Conservation (phyloP, 2,113 vertebrate species). For the Phoenicopterus ruber region DNA sequence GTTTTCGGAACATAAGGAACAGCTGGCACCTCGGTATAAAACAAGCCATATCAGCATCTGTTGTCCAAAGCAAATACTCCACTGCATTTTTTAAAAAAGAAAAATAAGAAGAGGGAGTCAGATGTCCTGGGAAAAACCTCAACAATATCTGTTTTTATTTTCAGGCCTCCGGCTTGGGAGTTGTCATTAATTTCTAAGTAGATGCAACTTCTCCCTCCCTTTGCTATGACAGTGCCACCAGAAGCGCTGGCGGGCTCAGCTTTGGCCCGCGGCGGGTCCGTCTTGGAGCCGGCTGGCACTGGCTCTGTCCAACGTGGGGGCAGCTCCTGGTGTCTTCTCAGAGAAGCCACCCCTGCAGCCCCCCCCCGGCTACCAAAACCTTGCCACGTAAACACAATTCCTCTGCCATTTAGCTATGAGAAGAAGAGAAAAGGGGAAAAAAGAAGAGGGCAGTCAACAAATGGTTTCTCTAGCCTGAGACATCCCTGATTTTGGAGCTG, state of each 20-base stretch:
- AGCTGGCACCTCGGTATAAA: constrained; percentile 19
- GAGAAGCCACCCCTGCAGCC: background rate
- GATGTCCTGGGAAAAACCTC: background rate
- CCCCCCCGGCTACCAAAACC: background rate
- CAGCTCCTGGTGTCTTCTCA: background rate
- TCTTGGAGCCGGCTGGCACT: background rate
- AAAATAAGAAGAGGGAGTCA: background rate
- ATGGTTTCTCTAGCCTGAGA: background rate
- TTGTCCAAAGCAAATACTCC: background rate
- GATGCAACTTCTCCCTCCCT: background rate
- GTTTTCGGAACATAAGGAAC: constrained; percentile 28
- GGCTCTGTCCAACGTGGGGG: background rate
- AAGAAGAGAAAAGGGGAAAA: background rate
- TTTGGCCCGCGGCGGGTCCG: background rate
- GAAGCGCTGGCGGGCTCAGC: background rate
- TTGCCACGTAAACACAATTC: background rate
- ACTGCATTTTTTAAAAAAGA: background rate
- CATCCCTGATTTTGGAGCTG: background rate
- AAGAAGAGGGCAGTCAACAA: rapidly evolving
- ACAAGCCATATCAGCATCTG: background rate
- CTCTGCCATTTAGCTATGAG: background rate
- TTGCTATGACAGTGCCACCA: background rate
- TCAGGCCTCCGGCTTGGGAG: background rate
- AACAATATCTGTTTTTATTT: background rate
- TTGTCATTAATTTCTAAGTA: background rate